These are phyloP conservation scores for Agriopis leucophaearia DNA, from an alignment of 2,888 invertebrate genomes.

Conservation along the genomic window DNA sequence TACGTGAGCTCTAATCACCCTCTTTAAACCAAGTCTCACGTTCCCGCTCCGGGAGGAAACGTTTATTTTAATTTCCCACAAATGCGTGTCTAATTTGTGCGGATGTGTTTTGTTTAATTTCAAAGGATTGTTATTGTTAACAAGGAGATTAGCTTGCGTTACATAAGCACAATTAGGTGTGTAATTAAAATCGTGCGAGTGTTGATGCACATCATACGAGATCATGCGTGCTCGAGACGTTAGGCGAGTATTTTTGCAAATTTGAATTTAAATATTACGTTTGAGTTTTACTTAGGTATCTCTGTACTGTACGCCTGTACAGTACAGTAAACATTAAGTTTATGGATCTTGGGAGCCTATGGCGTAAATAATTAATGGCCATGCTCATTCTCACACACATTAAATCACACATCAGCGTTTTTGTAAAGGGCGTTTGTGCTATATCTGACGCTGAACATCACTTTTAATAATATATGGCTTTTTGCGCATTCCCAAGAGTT, in stretches of 20 bases:
- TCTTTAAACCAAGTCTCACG: conserved; percentile 76
- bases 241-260: background rate
- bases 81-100: conserved; percentile 77
- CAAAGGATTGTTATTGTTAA: conserved; percentile 64
- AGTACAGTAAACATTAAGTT: no score
- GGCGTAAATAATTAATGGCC: no score
- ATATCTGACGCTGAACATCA: no score
- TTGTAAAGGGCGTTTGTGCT: no score
- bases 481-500: no score
- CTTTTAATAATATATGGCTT: no score
- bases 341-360: no score
- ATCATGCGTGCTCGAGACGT: conserved; percentile 5
- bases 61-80: conserved; percentile 80
- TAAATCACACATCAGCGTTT: no score
- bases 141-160: conserved; percentile 45
- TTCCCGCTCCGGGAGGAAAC: conserved; percentile 63
- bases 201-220: conserved; percentile 27
- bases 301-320: no score
- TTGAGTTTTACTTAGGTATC: background rate
- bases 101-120: conserved; percentile 76
- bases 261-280: background rate
- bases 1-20: conserved; percentile 77
- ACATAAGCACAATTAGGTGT: conserved; percentile 43
- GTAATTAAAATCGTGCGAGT: conserved; percentile 34
- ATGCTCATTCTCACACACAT: no score